These are phyloP conservation scores for Rhynchotus rufescens DNA, from an alignment of 2,797 vertebrate species.

Conservation along the genomic window DNA sequence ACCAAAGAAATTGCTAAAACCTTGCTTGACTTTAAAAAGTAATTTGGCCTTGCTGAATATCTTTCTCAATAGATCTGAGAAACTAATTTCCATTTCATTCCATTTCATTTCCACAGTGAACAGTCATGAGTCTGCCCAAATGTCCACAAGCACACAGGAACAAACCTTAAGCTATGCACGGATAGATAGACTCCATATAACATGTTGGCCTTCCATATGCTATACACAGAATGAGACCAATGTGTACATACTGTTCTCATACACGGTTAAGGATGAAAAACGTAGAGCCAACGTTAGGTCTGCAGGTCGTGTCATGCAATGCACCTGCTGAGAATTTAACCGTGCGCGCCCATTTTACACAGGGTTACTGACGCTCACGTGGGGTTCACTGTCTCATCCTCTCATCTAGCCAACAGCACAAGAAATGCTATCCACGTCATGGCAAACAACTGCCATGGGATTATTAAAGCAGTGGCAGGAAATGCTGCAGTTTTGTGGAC, in stretches of 20 bases:
- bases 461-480: background rate
- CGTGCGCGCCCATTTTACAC: background rate
- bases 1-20: background rate
- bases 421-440: fast-evolving
- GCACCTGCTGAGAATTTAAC: background rate
- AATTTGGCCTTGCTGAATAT: background rate
- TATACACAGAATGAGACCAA: background rate
- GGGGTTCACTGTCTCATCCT: background rate
- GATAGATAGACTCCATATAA: background rate
- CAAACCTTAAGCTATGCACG: background rate
- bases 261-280: background rate
- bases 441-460: background rate
- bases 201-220: background rate
- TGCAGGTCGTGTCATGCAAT: background rate
- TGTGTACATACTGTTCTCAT: no score
- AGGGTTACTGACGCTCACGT: background rate
- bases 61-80: background rate
- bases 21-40: background rate
- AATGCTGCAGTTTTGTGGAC: background rate
- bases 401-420: background rate
- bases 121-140: background rate
- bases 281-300: background rate
- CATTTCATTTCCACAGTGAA: background rate
- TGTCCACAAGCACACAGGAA: background rate
- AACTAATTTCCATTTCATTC: background rate